Percentiles rank a stretch among this genome's conserved stretches.
Conservation (phyloP, 2,888 invertebrate species). For the Odontocerum albicorne region DNA sequence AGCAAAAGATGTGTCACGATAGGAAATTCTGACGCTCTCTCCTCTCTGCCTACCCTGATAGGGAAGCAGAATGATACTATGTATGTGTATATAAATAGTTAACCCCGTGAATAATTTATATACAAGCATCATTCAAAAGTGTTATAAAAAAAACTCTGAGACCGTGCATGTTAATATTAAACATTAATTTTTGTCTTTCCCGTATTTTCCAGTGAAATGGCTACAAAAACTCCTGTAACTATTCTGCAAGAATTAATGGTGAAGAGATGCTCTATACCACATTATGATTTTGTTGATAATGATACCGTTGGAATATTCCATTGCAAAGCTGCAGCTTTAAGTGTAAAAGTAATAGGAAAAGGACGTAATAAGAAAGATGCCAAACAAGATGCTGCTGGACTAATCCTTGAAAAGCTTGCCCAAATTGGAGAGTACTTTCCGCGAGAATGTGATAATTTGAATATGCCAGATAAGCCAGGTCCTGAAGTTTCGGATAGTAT, state of each 20-base stretch:
- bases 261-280: constrained; percentile 42
- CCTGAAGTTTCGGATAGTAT: constrained; percentile 2
- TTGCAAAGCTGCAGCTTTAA: constrained; percentile 43
- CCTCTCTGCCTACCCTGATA: too few relatives aligned
- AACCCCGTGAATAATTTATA: too few relatives aligned
- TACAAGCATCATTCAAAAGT: too few relatives aligned
- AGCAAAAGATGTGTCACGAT: too few relatives aligned
- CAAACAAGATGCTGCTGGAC: constrained; percentile 47
- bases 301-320: constrained; percentile 46
- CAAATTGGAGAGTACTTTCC: constrained; percentile 35
- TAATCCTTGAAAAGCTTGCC: constrained; percentile 43
- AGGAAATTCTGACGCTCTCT: too few relatives aligned
- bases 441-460: constrained; percentile 12
- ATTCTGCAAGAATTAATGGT: constrained; percentile 51
- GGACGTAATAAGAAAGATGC: constrained; percentile 50
- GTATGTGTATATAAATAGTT: too few relatives aligned
- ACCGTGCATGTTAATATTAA: too few relatives aligned
- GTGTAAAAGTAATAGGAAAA: constrained; percentile 41
- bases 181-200: background rate
- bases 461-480: constrained; percentile 2
- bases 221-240: constrained; percentile 48
- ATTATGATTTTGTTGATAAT: constrained; percentile 44
- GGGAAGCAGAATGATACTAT: too few relatives aligned
- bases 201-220: constrained; percentile 17
- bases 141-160: too few relatives aligned